Evolutionary conservation across 1,140 invertebrate species (phyloP).

Genomic region (Ceratosolen solmsi): DNA sequence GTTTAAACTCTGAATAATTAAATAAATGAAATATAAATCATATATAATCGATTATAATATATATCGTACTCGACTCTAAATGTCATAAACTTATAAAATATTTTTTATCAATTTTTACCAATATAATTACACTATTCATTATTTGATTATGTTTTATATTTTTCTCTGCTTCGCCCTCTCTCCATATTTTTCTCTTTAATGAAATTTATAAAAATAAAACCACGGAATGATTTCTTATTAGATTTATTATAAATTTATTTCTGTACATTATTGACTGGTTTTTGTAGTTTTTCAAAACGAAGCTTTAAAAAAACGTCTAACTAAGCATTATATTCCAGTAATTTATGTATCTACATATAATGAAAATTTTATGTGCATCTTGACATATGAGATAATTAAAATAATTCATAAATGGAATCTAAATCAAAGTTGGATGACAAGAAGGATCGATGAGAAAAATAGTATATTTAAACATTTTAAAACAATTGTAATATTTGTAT

Average conservation of each 20-base stretch:
- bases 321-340: conserved; percentile 38
- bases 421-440: conserved; percentile 36
- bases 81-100: background rate
- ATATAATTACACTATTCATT: background rate
- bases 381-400: conserved; percentile 16
- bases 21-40: no score
- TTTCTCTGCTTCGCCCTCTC: background rate
- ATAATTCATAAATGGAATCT: conserved; percentile 18
- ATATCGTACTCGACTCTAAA: no score
- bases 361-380: conserved; percentile 15
- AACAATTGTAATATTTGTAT: conserved; percentile 66
- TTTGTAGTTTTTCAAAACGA: conserved; percentile 2
- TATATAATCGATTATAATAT: no score
- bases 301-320: conserved; percentile 10
- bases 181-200: conserved; percentile 8
- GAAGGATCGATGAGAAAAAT: conserved; percentile 41
- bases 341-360: conserved; percentile 14
- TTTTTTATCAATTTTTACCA: background rate
- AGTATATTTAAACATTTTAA: conserved; percentile 48
- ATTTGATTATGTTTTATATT: conserved; percentile 4
- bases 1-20: background rate
- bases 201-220: background rate
- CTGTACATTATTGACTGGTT: conserved; percentile 22
- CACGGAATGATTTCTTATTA: conserved; percentile 37
- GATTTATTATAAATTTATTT: conserved; percentile 30